Evolutionary conservation across 2,797 vertebrate genomes (phyloP).

Genomic region (Pangasius larnaudii): DNA sequence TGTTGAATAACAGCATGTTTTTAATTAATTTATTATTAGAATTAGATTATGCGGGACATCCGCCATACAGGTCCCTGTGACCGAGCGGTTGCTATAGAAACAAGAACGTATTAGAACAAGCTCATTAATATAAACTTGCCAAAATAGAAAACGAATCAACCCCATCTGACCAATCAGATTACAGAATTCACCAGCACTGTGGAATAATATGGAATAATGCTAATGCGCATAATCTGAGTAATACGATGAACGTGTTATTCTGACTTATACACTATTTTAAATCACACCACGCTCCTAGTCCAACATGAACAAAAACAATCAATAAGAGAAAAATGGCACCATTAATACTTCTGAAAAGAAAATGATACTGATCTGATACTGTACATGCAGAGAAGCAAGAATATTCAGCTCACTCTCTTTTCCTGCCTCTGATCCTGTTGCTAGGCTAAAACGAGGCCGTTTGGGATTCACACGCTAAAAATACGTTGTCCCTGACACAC

Average conservation of each 20-base stretch:
- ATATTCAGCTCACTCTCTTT: slow-evolving; percentile 11
- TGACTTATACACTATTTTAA: neutral
- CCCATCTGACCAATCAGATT: neutral
- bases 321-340: neutral
- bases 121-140: neutral
- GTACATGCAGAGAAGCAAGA: neutral
- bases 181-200: neutral
- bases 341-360: neutral
- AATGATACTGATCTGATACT: neutral
- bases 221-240: neutral
- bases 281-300: neutral
- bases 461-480: slow-evolving; percentile 77
- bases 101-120: neutral
- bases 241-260: neutral
- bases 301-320: neutral
- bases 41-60: neutral
- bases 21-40: neutral
- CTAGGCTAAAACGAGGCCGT: slow-evolving; percentile 68
- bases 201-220: neutral
- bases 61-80: neutral
- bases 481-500: slow-evolving; percentile 80
- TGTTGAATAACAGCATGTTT: neutral
- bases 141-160: neutral
- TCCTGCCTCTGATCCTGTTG: slow-evolving; percentile 66
- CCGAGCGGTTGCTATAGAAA: neutral